A percentile compares a stretch with the other conserved stretches of the same genome.
These are phyloP conservation scores for Antheraea assamensis DNA, from an alignment of 2,888 invertebrate species.

Conservation along the genomic window DNA sequence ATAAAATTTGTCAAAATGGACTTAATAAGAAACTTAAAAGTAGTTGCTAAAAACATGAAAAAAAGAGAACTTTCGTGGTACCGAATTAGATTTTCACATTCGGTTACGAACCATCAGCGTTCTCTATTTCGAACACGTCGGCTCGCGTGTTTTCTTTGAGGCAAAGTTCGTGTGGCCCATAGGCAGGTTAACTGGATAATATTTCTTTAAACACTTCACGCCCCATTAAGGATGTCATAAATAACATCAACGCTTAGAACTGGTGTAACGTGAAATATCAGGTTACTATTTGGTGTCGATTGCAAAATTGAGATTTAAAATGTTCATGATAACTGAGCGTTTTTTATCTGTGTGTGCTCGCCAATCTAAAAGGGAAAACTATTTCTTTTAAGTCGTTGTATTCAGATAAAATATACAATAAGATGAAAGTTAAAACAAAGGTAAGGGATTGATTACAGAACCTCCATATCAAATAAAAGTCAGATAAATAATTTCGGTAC, in stretches of 20 bases:
- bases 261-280: background rate
- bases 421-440: too few relatives aligned
- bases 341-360: background rate
- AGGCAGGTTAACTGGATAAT: constrained; percentile 44
- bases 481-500: background rate
- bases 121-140: constrained; percentile 71
- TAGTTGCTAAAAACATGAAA: constrained; percentile 41
- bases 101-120: constrained; percentile 45
- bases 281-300: background rate
- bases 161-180: constrained; percentile 42
- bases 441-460: too few relatives aligned
- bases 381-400: background rate
- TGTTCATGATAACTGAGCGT: background rate
- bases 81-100: constrained; percentile 64
- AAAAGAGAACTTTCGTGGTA: constrained; percentile 40
- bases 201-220: constrained; percentile 41
- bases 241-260: constrained; percentile 1
- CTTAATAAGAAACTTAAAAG: constrained; percentile 36
- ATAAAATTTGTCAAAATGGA: constrained; percentile 21
- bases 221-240: constrained; percentile 26
- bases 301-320: background rate
- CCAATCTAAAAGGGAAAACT: background rate
- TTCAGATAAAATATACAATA: too few relatives aligned
- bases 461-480: too few relatives aligned
- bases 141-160: constrained; percentile 54